Percentiles rank a stretch among this genome's conserved stretches.
phyloP scores from a whole-genome alignment of 2,888 invertebrate genomes.

The Nysson spinosus region DNA sequence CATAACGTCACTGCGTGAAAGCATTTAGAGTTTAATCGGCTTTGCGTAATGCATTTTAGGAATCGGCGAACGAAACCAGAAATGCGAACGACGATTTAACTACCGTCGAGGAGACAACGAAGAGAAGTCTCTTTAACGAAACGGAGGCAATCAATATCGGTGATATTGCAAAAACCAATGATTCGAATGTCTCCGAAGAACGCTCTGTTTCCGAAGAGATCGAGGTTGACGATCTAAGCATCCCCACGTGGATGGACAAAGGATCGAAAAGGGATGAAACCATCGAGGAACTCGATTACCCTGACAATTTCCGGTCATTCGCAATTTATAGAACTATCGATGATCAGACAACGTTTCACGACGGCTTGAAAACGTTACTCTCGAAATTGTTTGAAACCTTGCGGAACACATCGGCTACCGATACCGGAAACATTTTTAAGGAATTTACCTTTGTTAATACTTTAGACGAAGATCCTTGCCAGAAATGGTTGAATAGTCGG shows the following conservation, averaged over 20 bases:
- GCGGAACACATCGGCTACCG: conserved; percentile 48
- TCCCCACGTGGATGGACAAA: neutral
- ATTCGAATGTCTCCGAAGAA: conserved; percentile 21
- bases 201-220: conserved; percentile 15
- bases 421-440: conserved; percentile 44
- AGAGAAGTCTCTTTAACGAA: neutral
- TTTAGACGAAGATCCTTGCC: conserved; percentile 61
- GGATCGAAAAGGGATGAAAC: neutral
- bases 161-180: neutral
- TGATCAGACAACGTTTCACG: conserved; percentile 48
- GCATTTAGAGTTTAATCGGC: too few species aligned
- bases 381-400: conserved; percentile 55
- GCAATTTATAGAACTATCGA: conserved; percentile 44
- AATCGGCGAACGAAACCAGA: neutral
- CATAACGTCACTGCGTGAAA: too few species aligned
- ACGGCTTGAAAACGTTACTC: conserved; percentile 52
- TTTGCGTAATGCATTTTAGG: too few species aligned
- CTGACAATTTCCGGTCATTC: conserved; percentile 13
- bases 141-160: too few species aligned
- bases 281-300: conserved; percentile 1
- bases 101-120: too few species aligned
- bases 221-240: conserved; percentile 7
- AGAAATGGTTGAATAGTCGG: conserved; percentile 68
- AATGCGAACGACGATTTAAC: too few species aligned
- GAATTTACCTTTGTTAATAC: conserved; percentile 43